Evolutionary conservation across 64 coral and sea anemone species (phyloP), one percentile per base, ranked within the genome.

Genomic region (Pocillopora verrucosa): DNA sequence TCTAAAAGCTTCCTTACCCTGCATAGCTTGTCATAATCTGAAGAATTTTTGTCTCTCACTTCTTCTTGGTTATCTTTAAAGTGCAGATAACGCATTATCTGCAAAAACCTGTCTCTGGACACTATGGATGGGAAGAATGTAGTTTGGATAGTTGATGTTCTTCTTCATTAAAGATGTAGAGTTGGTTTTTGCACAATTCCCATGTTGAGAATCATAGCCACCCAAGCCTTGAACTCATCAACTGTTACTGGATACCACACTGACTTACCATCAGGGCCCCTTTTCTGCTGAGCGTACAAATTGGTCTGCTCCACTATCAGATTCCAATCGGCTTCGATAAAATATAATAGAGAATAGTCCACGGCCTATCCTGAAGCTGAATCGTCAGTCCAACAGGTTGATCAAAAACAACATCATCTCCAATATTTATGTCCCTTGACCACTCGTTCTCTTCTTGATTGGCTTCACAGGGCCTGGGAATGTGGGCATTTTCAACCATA

Each of bases 201-300:
- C 75, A 79, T 89, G n/a, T 36, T 34, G 16, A 88, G 64, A 10
- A 62, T 77, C 36, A 89, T 60, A 67, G 74, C 75, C 35, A 89
- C 59, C 87, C 75, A 89, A 56, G 87, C 75, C 70, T 89, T 89
- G 60, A 89, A 78, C 67, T 89, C 87, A 36, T 89, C 87, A 58
- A 69, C 59, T 57, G 87, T 89, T 24, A 89, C 60, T 34, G 38
- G 60, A 79, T 78, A 69, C 61, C 87, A 80, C 20, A 67, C 75
- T 17, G 76, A 59, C 45, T 22, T 2, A 79, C 20, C 20, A 45
- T 79, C 22, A 60, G 59, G 74, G 20, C 45, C 58, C 19, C 45
- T 1, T 59, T 79, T 45, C 20, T 79, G 56, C n/a, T 45, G 17
- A 22, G 77, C 51, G 59, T 79, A 79, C 57, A 13, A 25, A 45